Base-by-base conservation (phyloP, 2,113 vertebrate genomes). In the Vimba vimba region DNA sequence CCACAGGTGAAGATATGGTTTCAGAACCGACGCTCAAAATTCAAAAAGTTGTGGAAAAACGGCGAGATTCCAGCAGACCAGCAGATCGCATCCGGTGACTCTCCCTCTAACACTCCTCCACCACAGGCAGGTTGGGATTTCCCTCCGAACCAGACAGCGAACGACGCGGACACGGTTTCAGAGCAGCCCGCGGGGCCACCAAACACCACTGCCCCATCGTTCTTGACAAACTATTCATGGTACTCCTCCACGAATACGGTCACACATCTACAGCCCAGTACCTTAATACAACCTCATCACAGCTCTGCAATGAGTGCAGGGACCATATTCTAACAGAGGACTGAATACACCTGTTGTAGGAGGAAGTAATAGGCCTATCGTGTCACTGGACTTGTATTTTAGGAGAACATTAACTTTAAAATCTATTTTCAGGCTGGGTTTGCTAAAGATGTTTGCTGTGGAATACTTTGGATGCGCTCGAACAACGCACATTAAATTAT, bases 11-110 rank as follows among this genome's bases (percentile, higher is more conserved):
- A 97, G 94, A 97, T 97, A 84, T 97, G 96, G 96, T 97, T 97
- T 93, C 96, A 97, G 93, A 97, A 97, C 92, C 96, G 96, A 90
- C 94, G 96, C 89, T 97, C 96, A 88, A 97, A 97, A 93, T 96
- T 97, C 93, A 97, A 97, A 94, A 97, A 97, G 93, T 96, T 97
- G 79, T 97, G 96, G 96, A 97, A 97, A 93, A 97, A 96, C 79
- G 96, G 96, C 73, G 96, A 97, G 91, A 94, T 97, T 91, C 96
- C 96, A 1, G 94, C 96, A 6, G 96, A 97, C 89, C 96, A 96
- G 93, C 97, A 96, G 79, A 95, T 96, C 86, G 96, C 96, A 89
- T 95, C 96, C 89, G 96, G 96, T 89, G 96, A 97, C 90, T 96
- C 96, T 25, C 96, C 97, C 93, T 95, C 96, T 25, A 96, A 96